Conservation (phyloP, 2,888 invertebrate species). For the Aleiodes leptofemur region DNA sequence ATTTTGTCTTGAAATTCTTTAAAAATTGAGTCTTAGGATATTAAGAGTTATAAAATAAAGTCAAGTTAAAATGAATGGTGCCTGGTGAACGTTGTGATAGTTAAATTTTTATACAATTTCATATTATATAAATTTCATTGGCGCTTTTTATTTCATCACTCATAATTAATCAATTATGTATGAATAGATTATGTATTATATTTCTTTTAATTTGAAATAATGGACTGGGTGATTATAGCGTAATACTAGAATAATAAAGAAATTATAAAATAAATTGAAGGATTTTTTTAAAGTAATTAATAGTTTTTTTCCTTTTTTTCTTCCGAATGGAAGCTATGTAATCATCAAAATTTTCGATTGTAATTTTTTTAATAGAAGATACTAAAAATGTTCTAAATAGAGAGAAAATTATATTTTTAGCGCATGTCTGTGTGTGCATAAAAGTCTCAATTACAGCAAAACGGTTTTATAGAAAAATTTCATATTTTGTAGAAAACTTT, state of each 20-base stretch:
- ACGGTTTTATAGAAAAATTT: too few species aligned
- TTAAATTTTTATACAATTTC: slow-evolving; percentile 47
- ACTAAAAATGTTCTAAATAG: too few species aligned
- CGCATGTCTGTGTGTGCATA: too few species aligned
- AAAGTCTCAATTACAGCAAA: too few species aligned
- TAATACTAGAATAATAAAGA: background rate
- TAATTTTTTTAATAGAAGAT: too few species aligned
- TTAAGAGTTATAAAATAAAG: slow-evolving; percentile 39
- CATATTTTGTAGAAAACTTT: too few species aligned
- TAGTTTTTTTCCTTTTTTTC: too few species aligned
- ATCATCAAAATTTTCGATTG: too few species aligned
- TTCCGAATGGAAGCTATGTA: too few species aligned
- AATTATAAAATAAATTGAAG: background rate
- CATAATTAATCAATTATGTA: background rate
- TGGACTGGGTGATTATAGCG: background rate
- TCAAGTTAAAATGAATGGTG: slow-evolving; percentile 60
- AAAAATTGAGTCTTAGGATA: slow-evolving; percentile 1
- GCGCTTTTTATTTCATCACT: slow-evolving; percentile 15
- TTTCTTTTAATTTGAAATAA: background rate
- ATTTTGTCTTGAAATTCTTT: background rate
- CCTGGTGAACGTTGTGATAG: slow-evolving; percentile 59
- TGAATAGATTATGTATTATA: too few species aligned
- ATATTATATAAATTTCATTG: slow-evolving; percentile 30
- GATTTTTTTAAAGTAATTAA: too few species aligned
- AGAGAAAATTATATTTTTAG: too few species aligned